These are phyloP conservation scores for Zaprionus camerounensis DNA, from an alignment of 1,140 invertebrate species.

Conservation along the genomic window DNA sequence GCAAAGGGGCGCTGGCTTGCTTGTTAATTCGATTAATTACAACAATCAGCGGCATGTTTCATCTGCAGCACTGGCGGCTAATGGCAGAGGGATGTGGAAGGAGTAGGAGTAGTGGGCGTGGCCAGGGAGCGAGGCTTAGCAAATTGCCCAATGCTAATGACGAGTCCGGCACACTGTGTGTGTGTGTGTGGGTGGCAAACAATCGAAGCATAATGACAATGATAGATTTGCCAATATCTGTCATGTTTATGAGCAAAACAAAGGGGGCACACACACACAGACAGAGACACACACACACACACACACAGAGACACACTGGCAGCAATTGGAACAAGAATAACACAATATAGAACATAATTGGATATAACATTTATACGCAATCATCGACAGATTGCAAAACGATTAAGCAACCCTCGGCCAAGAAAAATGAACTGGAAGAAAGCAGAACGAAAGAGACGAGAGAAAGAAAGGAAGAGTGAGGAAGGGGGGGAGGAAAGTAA, in stretches of 20 bases:
- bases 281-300: constrained; percentile 1
- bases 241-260: constrained; percentile 80
- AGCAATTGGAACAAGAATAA: constrained; percentile 36
- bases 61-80: constrained; percentile 54
- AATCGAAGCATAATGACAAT: constrained; percentile 84
- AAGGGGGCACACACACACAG: constrained; percentile 39
- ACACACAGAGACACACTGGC: constrained; percentile 3
- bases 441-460: constrained; percentile 1
- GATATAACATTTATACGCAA: constrained; percentile 83
- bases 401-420: constrained; percentile 76
- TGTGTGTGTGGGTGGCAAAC: constrained; percentile 38
- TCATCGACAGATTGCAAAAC: constrained; percentile 84
- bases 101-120: neutral
- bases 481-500: constrained; percentile 30
- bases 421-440: constrained; percentile 50
- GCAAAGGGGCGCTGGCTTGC: constrained; percentile 50
- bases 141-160: constrained; percentile 79
- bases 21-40: constrained; percentile 84
- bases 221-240: constrained; percentile 84
- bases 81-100: neutral
- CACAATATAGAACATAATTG: constrained; percentile 65
- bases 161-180: neutral
- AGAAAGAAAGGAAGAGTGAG: neutral
- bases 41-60: constrained; percentile 83
- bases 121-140: constrained; percentile 53